Evolutionary conservation across 1,140 invertebrate genomes (phyloP).

Genomic region (Lasioglossum albipes): DNA sequence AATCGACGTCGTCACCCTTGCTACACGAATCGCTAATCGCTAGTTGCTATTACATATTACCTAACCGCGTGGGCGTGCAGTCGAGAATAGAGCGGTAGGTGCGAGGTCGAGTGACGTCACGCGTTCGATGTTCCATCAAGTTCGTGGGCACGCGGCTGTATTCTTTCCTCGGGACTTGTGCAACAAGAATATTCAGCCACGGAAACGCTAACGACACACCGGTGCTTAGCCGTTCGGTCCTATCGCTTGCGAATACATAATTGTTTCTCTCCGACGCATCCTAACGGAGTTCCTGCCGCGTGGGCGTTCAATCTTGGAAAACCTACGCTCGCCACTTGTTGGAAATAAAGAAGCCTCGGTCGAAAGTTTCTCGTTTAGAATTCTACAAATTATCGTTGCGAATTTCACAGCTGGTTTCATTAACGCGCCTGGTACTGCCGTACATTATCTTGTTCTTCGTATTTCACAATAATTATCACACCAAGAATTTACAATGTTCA

Average conservation of each 20-base stretch:
- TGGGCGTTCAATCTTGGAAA: slow-evolving; percentile 5
- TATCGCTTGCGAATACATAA: not conserved
- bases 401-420: no score
- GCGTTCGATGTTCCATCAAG: slow-evolving; percentile 60
- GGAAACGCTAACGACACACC: not conserved
- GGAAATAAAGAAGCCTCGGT: no score
- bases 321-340: not conserved
- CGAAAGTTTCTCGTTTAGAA: no score
- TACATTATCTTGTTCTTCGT: no score
- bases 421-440: no score
- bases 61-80: slow-evolving; percentile 44
- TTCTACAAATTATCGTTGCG: no score
- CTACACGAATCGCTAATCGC: not conserved
- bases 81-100: slow-evolving; percentile 59
- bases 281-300: not conserved
- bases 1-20: slow-evolving; percentile 15
- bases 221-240: not conserved
- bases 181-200: slow-evolving; percentile 17
- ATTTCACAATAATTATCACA: no score
- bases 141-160: slow-evolving; percentile 54
- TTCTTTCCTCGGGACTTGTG: slow-evolving; percentile 38
- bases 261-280: not conserved
- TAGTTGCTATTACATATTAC: slow-evolving; percentile 51
- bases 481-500: no score
- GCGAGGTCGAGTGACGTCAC: slow-evolving; percentile 62